These are phyloP conservation scores for Netelia inedita DNA, from an alignment of 2,888 invertebrate species.

Conservation along the genomic window DNA sequence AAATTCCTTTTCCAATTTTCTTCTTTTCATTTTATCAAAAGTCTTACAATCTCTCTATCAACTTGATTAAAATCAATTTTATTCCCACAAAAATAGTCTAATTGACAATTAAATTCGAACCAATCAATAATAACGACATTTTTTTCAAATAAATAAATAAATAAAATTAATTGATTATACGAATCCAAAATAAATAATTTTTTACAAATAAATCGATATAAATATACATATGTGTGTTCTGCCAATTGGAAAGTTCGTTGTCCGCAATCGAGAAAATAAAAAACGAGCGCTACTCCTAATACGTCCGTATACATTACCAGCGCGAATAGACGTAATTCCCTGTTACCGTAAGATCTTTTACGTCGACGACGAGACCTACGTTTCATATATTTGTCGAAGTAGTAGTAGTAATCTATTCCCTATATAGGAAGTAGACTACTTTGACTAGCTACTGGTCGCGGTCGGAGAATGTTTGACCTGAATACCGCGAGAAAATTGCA, in stretches of 20 bases:
- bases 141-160: too few species aligned
- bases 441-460: constrained; percentile 28
- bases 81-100: too few species aligned
- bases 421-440: constrained; percentile 52
- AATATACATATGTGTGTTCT: background rate
- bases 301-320: constrained; percentile 24
- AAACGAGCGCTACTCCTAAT: background rate
- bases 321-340: constrained; percentile 52
- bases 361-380: constrained; percentile 12
- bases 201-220: background rate
- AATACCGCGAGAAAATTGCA: constrained; percentile 62
- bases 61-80: too few species aligned
- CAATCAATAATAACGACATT: too few species aligned
- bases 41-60: too few species aligned
- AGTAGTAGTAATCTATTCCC: background rate
- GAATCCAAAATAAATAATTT: background rate
- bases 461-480: constrained; percentile 54
- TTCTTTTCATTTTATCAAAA: too few species aligned
- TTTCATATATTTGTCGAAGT: background rate
- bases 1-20: too few species aligned
- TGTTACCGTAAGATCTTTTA: constrained; percentile 56
- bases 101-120: too few species aligned
- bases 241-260: constrained; percentile 44
- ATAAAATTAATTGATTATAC: too few species aligned
- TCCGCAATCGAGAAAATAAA: background rate